These are phyloP conservation scores for Porites lutea DNA, from an alignment of 64 coral and sea anemone genomes.

Conservation along the genomic window DNA sequence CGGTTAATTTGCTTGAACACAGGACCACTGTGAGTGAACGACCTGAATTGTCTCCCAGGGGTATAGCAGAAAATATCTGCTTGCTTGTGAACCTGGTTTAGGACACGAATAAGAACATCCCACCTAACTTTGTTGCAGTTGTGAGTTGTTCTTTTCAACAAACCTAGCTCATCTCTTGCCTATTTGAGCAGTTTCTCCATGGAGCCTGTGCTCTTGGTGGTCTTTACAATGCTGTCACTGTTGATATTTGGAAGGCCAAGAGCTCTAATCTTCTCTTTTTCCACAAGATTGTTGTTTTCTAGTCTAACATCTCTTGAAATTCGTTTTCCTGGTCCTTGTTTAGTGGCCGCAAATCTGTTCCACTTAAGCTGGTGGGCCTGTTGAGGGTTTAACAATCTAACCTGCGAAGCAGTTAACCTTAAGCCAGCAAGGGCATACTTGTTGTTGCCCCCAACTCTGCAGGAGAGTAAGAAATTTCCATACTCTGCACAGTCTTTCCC, in stretches of 20 bases:
- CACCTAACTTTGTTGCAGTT: constrained; percentile 53
- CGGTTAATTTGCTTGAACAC: constrained; percentile 27
- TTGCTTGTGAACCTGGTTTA: constrained; percentile 33
- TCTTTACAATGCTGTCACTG: neutral
- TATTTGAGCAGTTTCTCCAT: constrained; percentile 37
- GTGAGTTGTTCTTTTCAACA: neutral
- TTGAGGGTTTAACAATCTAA: constrained; percentile 35
- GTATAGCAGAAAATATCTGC: constrained; percentile 1
- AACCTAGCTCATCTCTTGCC: constrained; percentile 33
- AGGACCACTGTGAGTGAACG: constrained; percentile 26
- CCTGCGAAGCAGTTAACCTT: constrained; percentile 30
- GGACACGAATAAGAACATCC: constrained; percentile 29
- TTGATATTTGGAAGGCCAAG: constrained; percentile 61
- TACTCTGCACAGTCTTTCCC: constrained; percentile 47
- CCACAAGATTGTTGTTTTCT: constrained; percentile 53
- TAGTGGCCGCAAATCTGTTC: constrained; percentile 52
- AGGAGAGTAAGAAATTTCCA: constrained; percentile 71
- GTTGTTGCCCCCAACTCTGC: constrained; percentile 11
- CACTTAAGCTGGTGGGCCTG: constrained; percentile 51
- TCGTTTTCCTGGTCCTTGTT: constrained; percentile 35
- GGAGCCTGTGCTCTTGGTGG: constrained; percentile 47
- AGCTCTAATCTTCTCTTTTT: constrained; percentile 46
- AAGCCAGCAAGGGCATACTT: constrained; percentile 75
- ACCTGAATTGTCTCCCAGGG: constrained; percentile 10
- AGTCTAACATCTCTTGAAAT: constrained; percentile 58